Evolutionary conservation across 2,888 invertebrate species (phyloP).

Genomic region (Conistra vaccinii): DNA sequence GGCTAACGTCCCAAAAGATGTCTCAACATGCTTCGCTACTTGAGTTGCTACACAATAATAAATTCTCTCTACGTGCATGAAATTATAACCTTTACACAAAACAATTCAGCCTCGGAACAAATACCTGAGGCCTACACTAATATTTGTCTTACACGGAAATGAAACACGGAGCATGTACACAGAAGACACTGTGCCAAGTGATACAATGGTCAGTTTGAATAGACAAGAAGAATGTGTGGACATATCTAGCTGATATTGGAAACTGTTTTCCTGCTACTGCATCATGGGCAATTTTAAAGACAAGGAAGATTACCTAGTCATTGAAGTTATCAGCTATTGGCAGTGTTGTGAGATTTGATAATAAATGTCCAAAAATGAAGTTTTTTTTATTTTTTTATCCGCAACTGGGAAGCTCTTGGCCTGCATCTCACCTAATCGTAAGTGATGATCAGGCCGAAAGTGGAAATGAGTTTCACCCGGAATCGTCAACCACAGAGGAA

Average conservation of each 20-base stretch:
- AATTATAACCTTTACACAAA: slow-evolving; percentile 17
- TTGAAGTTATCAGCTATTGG: neutral
- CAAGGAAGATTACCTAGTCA: neutral
- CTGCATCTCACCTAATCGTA: too few relatives aligned
- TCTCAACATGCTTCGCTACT: neutral
- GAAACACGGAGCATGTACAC: slow-evolving; percentile 16
- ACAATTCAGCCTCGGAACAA: slow-evolving; percentile 27
- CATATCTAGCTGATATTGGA: too few relatives aligned
- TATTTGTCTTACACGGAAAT: slow-evolving; percentile 43
- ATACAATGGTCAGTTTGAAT: slow-evolving; percentile 5
- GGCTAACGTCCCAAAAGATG: too few relatives aligned
- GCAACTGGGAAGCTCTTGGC: too few relatives aligned
- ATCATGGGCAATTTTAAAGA: neutral
- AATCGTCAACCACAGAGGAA: too few relatives aligned
- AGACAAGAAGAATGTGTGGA: neutral
- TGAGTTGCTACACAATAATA: neutral
- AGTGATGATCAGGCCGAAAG: too few relatives aligned
- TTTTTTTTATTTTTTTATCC: too few relatives aligned
- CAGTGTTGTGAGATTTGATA: neutral
- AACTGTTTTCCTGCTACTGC: neutral
- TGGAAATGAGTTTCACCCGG: too few relatives aligned
- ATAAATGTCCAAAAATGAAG: too few relatives aligned
- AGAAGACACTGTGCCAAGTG: slow-evolving; percentile 2
- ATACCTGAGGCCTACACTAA: slow-evolving; percentile 25
- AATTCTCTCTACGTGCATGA: neutral